Evolutionary conservation across 2,113 vertebrate genomes (phyloP).

Genomic region (Rhea americana): DNA sequence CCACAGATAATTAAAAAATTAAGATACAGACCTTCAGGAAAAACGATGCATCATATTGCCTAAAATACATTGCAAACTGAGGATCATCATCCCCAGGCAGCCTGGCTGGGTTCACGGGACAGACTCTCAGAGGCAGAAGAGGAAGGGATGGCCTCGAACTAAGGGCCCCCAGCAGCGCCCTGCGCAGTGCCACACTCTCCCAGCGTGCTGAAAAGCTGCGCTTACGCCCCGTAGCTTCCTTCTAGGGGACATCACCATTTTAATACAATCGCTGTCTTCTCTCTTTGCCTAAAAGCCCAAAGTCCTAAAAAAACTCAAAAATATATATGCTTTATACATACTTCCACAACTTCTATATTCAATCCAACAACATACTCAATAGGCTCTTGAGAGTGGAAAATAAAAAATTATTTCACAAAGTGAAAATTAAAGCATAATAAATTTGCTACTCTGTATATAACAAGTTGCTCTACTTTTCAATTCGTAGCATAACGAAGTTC

Average conservation of each 20-base stretch:
- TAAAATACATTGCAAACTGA: rapidly evolving
- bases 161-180: background rate
- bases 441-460: background rate
- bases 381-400: background rate
- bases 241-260: constrained; percentile 20
- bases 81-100: rapidly evolving
- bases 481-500: background rate
- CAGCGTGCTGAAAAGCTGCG: background rate
- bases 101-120: no score
- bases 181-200: background rate
- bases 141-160: no score
- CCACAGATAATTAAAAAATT: background rate
- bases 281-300: constrained; percentile 43
- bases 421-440: background rate
- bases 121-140: background rate
- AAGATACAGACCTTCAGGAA: background rate
- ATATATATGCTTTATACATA: background rate
- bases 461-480: background rate
- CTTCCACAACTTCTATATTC: background rate
- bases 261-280: background rate
- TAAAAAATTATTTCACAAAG: background rate
- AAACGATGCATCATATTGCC: background rate
- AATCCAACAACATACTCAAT: background rate
- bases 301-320: background rate
- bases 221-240: background rate